Percentiles rank a stretch among this genome's conserved stretches.
phyloP scores from a whole-genome alignment of 2,113 vertebrate genomes.

The Macroglossus sobrinus region DNA sequence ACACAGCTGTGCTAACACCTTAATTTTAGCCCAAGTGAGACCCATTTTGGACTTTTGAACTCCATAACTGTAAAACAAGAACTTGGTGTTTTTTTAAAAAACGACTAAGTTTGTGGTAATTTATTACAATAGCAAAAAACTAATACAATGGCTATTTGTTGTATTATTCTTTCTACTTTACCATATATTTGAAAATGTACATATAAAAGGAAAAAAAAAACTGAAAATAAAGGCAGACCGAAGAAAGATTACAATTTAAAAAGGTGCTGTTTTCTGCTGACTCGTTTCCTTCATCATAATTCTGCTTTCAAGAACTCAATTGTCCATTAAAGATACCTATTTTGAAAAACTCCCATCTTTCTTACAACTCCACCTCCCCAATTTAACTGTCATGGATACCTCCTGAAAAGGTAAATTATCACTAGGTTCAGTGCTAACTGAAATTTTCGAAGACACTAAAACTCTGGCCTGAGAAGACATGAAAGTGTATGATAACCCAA shows the following conservation, averaged over 20 bases:
- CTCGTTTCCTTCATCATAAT: constrained; percentile 27
- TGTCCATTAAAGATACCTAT: neutral
- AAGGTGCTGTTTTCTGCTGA: constrained; percentile 35
- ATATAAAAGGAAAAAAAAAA: neutral
- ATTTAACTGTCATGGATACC: neutral
- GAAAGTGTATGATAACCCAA: neutral
- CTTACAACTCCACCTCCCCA: neutral
- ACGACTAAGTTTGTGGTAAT: neutral
- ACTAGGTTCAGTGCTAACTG: neutral
- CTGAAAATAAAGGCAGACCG: neutral
- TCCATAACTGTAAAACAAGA: neutral
- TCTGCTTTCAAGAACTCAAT: constrained; percentile 31
- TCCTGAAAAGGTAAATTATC: neutral
- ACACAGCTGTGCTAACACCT: neutral
- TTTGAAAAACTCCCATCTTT: constrained; percentile 33
- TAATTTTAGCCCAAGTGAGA: neutral
- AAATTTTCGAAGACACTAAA: neutral
- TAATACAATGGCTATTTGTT: neutral
- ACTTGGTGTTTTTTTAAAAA: neutral
- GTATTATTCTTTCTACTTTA: neutral
- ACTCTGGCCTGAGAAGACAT: neutral
- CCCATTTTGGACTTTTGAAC: neutral
- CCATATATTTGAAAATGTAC: neutral
- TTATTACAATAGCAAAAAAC: constrained; percentile 10
- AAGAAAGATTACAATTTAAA: neutral